These are phyloP conservation scores for Nematostella vectensis DNA, from an alignment of 92 coral and sea anemone species.

Conservation along the genomic window DNA sequence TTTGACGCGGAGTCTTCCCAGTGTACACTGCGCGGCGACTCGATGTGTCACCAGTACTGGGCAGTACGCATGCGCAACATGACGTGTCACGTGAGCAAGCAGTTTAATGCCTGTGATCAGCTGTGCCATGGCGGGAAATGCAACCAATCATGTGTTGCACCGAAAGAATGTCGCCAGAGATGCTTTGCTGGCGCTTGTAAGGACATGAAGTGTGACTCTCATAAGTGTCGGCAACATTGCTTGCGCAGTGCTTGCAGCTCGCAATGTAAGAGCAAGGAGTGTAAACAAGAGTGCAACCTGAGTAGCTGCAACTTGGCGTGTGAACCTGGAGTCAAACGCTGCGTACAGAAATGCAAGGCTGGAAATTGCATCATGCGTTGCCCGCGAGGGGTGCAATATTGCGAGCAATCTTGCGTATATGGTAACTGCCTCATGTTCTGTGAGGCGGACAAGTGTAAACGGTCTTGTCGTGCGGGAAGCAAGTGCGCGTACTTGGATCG, in stretches of 20 bases:
- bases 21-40: conserved; percentile 33
- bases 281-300: conserved; percentile 56
- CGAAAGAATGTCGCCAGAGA: conserved; percentile 65
- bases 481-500: conserved; percentile 27
- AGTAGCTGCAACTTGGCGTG: conserved; percentile 71
- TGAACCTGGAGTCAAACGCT: conserved; percentile 39
- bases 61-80: conserved; percentile 42
- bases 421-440: conserved; percentile 65
- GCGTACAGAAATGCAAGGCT: conserved; percentile 58
- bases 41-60: conserved; percentile 49
- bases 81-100: conserved; percentile 40
- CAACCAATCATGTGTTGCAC: conserved; percentile 42
- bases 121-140: conserved; percentile 61
- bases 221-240: conserved; percentile 61
- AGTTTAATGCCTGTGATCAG: conserved; percentile 50
- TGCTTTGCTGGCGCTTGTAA: conserved; percentile 64
- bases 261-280: conserved; percentile 52
- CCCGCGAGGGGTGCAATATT: conserved; percentile 62
- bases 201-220: conserved; percentile 43
- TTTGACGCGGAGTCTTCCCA: conserved; percentile 6
- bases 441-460: conserved; percentile 48
- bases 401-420: conserved; percentile 57
- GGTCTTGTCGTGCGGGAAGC: conserved; percentile 45
- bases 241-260: conserved; percentile 66
- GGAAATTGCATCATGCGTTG: conserved; percentile 69